A percentile compares a stretch with the other conserved stretches of the same genome.
Conservation (phyloP, 1,140 invertebrate species). For the Danaus melanippus region DNA sequence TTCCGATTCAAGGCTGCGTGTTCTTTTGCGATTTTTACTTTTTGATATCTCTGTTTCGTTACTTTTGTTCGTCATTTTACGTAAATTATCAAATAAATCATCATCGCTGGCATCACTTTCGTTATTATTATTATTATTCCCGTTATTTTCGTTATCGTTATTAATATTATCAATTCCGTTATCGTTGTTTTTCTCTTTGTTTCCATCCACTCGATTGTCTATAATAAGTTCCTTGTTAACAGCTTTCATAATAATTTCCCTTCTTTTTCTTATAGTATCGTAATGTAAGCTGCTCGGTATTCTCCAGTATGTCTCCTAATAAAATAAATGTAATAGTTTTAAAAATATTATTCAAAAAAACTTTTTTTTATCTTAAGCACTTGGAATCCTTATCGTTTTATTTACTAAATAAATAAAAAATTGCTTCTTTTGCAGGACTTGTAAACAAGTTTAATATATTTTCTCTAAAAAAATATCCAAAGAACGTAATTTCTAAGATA, state of each 20-base stretch:
- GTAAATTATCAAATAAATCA: constrained; percentile 52
- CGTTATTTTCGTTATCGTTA: no score
- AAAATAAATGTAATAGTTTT: constrained; percentile 6
- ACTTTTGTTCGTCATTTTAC: constrained; percentile 31
- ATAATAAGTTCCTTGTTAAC: constrained; percentile 52
- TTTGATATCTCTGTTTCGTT: constrained; percentile 10
- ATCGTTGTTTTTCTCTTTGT: constrained; percentile 5
- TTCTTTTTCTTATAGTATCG: constrained; percentile 52
- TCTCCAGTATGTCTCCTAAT: constrained; percentile 76
- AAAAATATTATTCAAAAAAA: no score
- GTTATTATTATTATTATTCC: not conserved
- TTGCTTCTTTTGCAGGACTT: no score
- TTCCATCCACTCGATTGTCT: constrained; percentile 18
- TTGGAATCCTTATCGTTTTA: no score
- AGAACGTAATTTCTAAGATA: no score
- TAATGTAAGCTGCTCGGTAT: constrained; percentile 72
- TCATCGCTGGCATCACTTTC: constrained; percentile 42
- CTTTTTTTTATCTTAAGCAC: no score
- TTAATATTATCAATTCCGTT: not conserved
- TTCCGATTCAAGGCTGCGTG: constrained; percentile 37
- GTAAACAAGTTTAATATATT: no score
- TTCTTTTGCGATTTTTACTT: constrained; percentile 37
- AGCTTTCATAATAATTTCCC: constrained; percentile 58
- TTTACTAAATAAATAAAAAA: no score
- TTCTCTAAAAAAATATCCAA: no score